Evolutionary conservation across 2,888 invertebrate species (phyloP), one percentile per base, ranked within the genome.

Genomic region (Caenorhabditis japonica): DNA sequence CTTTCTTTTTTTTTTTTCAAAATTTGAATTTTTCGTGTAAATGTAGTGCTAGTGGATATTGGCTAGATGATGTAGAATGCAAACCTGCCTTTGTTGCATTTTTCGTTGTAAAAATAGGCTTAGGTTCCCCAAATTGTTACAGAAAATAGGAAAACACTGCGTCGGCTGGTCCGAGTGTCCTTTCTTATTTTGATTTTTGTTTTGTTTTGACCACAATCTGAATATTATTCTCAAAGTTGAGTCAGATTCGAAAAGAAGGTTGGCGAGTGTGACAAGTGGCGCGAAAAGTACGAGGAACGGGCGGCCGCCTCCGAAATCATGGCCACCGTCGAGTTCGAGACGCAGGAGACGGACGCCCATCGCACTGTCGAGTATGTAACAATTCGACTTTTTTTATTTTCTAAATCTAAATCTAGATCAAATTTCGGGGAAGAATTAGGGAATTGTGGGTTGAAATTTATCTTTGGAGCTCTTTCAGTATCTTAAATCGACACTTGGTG

Each of bases 271-370:
- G 73, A 73, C 51, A 53, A 60, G 59, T 68, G 66, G 73, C 59
- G 60, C 41, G 73, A 73, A 41, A 74, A 74, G 68, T 74, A 74
- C 64, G 74, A 74, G 53, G 52, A 62, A 38, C 51, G 61, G 41
- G 61, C 68, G 17, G 46, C 39, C 59, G 68, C 51, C 23, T 53
- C 59, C 21, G 74, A 74, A 13, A 56, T 44, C 52, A 69, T 74
- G n/a, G 44, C 68, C 25, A 74, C 61, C 21, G 59, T 61, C 47
- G 75, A 75, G 17, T 75, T 75, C 59, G 75, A 72, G 51, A 68
- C 36, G n/a, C 68, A 69, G 52, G 70, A 73, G 47, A 62, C 58
- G 23, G 73, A 53, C 15, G 41, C 62, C n/a, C 66, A 56, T 36
- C 66, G 66, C 36, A 56, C 51, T 43, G 34, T 56, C 27, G 56